These are phyloP conservation scores for Phrixothrix hirtus DNA, from an alignment of 2,888 invertebrate species.

Conservation along the genomic window DNA sequence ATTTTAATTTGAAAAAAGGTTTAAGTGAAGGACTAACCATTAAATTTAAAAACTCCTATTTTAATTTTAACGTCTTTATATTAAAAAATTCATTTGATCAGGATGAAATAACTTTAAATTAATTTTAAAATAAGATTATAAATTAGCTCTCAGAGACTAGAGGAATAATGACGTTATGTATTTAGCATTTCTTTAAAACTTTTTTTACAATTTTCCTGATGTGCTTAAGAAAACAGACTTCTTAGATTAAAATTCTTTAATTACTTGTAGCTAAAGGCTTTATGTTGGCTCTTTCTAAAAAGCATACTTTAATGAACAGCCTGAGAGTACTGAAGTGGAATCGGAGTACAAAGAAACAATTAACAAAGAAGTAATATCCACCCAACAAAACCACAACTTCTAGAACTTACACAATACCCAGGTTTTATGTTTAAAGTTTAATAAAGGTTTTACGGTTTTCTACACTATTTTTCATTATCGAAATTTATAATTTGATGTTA, in stretches of 20 bases:
- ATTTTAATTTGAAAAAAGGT: slow-evolving; percentile 42
- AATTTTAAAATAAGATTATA: slow-evolving; percentile 7
- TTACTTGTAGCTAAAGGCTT: slow-evolving; percentile 48
- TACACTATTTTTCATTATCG: slow-evolving; percentile 22
- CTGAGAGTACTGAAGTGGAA: slow-evolving; percentile 49
- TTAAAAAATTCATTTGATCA: no score
- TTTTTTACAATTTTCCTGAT: slow-evolving; percentile 23
- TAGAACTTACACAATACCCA: slow-evolving; percentile 45
- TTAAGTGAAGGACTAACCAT: slow-evolving; percentile 36
- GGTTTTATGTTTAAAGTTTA: slow-evolving; percentile 45
- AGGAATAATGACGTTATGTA: slow-evolving; percentile 7
- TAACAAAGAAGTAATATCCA: slow-evolving; percentile 55
- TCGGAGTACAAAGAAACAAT: slow-evolving; percentile 54
- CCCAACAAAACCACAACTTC: slow-evolving; percentile 49
- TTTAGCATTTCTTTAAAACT: slow-evolving; percentile 8
- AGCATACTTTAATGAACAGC: slow-evolving; percentile 52
- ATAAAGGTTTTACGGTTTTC: slow-evolving; percentile 35
- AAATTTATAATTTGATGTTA: slow-evolving; percentile 34
- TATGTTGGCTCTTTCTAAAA: slow-evolving; percentile 42
- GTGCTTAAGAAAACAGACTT: slow-evolving; percentile 28
- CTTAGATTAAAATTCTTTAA: slow-evolving; percentile 48
- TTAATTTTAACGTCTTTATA: no score
- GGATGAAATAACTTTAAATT: slow-evolving; percentile 4
- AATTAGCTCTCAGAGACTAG: slow-evolving; percentile 4
- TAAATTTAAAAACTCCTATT: slow-evolving; percentile 44